A percentile compares a stretch with the other conserved stretches of the same genome.
Evolutionary conservation across 2,113 vertebrate species (phyloP).

Genomic region (Coptodon bakossiorum): DNA sequence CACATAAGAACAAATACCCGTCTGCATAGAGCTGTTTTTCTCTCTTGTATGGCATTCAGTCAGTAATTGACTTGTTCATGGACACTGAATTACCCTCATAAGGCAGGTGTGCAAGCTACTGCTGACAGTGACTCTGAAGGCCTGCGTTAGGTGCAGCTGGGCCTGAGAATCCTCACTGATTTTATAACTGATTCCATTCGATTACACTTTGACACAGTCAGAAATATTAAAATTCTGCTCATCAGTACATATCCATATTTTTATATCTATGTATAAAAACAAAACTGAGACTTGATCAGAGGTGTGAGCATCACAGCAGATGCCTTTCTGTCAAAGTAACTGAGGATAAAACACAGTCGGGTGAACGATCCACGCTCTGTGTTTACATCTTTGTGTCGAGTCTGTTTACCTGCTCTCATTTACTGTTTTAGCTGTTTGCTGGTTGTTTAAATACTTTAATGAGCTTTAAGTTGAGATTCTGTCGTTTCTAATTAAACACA

Average conservation of each 20-base stretch:
- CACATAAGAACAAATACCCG: rapidly evolving
- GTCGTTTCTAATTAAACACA: not conserved
- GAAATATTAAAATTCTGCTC: not conserved
- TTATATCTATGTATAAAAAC: not conserved
- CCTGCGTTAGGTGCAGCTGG: not conserved
- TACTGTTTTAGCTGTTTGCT: not conserved
- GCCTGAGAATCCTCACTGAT: not conserved
- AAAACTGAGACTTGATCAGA: not conserved
- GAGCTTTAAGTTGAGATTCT: not conserved
- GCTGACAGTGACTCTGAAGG: not conserved
- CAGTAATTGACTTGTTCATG: not conserved
- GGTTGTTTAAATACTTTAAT: not conserved
- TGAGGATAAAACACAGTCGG: not conserved
- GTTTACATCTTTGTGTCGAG: rapidly evolving
- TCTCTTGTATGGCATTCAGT: not conserved
- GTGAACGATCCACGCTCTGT: not conserved
- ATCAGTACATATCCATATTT: not conserved
- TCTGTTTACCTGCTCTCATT: rapidly evolving
- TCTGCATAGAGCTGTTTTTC: not conserved
- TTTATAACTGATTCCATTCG: not conserved
- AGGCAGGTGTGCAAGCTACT: not conserved
- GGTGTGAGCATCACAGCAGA: not conserved
- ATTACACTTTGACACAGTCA: not conserved
- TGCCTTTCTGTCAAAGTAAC: not conserved
- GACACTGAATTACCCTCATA: not conserved